Evolutionary conservation across 2,113 vertebrate genomes (phyloP), one percentile per base, ranked within the genome.

Genomic region (Kobus ellipsiprymnus): DNA sequence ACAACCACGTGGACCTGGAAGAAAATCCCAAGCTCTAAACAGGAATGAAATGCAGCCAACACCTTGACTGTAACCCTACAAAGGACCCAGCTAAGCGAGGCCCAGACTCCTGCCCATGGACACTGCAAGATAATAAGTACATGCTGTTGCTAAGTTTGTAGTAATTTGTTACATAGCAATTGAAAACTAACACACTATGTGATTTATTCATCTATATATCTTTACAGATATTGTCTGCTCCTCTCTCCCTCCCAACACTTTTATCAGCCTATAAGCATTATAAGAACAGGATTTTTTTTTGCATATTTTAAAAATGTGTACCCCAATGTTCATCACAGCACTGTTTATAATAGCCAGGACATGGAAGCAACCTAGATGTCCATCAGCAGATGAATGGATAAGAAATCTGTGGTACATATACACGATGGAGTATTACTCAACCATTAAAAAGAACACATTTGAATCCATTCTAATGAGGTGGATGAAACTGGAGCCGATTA

Each of bases 1-100:
- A 57, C 5, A 55, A 25, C 10, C n/a, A 64, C 0, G 0, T 25
- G 5, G 21, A 7, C 23, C 19, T 86, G 13, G 5, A 77, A 67
- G 52, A 50, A 54, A 74, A 55, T 6, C 6, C 11, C 29, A 46
- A 6, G 10, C 13, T 59, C 64, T 30, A 77, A 30, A 29, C 54
- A 78, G 9, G 13, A 82, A 57, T 12, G 16, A 9, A 78, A 4
- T 1, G 13, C 12, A 30, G 19, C 7, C 2, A 46, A 46, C 4
- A 14, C 44, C 12, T 77, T 44, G 19, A 86, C 1, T 16, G 23
- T 2, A 54, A 25, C 5, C 5, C 64, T 40, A 0, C 5, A 60
- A 50, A 80, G 12, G 17, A 82, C 8, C 16, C 13, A 87, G 10
- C 5, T 15, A 64, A 60, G 13, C 3, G 3, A 4, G 46, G 2